Evolutionary conservation across 2,797 vertebrate species (phyloP), one percentile per base, ranked within the genome.

Genomic region (Staurois parvus): DNA sequence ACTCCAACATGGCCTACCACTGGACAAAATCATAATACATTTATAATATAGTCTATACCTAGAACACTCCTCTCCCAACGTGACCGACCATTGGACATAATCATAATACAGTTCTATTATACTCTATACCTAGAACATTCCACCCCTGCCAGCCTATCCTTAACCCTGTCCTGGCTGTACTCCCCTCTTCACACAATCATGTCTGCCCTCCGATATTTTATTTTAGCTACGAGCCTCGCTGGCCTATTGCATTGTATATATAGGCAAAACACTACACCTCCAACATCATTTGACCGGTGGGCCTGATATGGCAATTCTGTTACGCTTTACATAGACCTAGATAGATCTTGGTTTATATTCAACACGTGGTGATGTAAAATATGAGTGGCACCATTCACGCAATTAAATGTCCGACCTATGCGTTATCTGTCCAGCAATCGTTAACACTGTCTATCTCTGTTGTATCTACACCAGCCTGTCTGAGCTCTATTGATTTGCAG

Each of bases 381-480:
- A 19, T 11, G 74, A 59, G 29, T 17, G 52, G 64, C 66, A 11
- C 10, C 37, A 32, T 32, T 10, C 10, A 19, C 26, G 2, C 8
- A 42, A 37, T 72, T 19, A 28, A 52, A 76, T 56, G 28, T 45
- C 30, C n/a, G 52, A 17, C 26, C 45, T 24, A 40, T 28, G 45
- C 30, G 66, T 74, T 77, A 59, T 84, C 81, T 37, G 74, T 30
- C 4, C 26, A 62, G n/a, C 34, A 64, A 84, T 84, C 83, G 72
- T 64, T 84, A 69, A 13, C 21, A n/a, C 68, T 26, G 69, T 17
- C 83, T 67, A 72, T 73, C 76, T 48, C n/a, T 21, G 26, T 69
- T 84, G 67, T 64, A 77, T 77, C 66, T 77, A 77, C 75, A 72
- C 42, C 21, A 67, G 28, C 69, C 59, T 64, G 42, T 79, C 83